Conservation (phyloP, 2,113 vertebrate species). For the Trachemys scripta region DNA sequence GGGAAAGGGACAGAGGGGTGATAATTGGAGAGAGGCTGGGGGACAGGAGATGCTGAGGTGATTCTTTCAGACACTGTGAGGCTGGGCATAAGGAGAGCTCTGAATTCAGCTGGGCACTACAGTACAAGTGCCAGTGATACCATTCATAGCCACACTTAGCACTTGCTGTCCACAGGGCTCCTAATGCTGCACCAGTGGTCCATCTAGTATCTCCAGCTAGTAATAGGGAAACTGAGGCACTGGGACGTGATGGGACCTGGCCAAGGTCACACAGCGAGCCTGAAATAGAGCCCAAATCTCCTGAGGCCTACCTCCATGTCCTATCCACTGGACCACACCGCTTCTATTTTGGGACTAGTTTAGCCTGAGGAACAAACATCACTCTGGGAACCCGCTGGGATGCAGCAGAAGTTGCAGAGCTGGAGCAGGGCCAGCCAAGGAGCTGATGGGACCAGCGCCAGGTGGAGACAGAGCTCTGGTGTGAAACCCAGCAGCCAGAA, state of each 20-base stretch:
- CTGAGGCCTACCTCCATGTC: not conserved
- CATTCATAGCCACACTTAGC: not conserved
- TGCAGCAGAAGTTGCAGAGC: not conserved
- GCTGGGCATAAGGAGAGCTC: not conserved
- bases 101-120: not conserved
- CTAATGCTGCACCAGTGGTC: not conserved
- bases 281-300: not conserved
- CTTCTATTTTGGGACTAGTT: not conserved
- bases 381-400: not conserved
- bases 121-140: not conserved
- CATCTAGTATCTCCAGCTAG: not conserved
- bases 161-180: not conserved
- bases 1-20: not conserved
- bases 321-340: not conserved
- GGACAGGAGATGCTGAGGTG: not conserved
- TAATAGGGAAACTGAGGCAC: not conserved
- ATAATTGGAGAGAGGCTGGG: not conserved
- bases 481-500: not conserved
- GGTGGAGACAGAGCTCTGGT: not conserved
- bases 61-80: not conserved
- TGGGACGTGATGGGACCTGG: not conserved
- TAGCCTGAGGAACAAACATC: not conserved
- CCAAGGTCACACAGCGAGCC: not conserved
- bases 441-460: not conserved
- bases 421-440: not conserved